Conservation (phyloP, 2,888 invertebrate species). For the Diarsia rubi region DNA sequence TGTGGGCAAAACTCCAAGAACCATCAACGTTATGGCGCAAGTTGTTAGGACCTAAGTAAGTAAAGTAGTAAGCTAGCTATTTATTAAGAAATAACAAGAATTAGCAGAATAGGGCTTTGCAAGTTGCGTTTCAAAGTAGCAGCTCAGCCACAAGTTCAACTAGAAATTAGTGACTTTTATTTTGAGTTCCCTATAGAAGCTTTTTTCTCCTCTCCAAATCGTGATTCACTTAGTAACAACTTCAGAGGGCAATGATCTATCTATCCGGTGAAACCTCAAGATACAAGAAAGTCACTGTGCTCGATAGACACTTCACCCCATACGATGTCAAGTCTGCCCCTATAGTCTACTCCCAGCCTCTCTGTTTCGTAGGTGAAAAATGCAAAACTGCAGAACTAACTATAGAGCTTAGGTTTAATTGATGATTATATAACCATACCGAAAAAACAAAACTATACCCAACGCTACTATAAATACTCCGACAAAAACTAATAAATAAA, state of each 20-base stretch:
- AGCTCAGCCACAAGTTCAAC: too few relatives aligned
- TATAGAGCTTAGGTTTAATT: not conserved
- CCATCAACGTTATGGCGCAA: conserved; percentile 32
- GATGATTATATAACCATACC: not conserved
- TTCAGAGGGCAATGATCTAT: too few relatives aligned
- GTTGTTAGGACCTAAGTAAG: conserved; percentile 22
- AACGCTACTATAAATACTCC: not conserved
- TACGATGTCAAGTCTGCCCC: too few relatives aligned
- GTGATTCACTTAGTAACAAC: not conserved
- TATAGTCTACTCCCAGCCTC: too few relatives aligned
- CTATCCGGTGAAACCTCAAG: too few relatives aligned
- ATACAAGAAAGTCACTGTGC: too few relatives aligned
- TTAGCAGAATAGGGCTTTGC: conserved; percentile 6
- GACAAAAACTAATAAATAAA: not conserved
- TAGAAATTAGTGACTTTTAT: not conserved
- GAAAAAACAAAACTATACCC: not conserved
- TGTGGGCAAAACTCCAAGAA: conserved; percentile 49
- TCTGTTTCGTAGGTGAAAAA: too few relatives aligned
- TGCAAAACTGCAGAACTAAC: too few relatives aligned
- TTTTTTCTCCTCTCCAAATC: not conserved
- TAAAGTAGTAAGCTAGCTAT: conserved; percentile 29
- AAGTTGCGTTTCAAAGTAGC: conserved; percentile 1
- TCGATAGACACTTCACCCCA: too few relatives aligned
- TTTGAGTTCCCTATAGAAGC: not conserved
- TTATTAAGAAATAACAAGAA: conserved; percentile 24